phyloP scores from a whole-genome alignment of 2,113 vertebrate genomes.

The Probosciger aterrimus region DNA sequence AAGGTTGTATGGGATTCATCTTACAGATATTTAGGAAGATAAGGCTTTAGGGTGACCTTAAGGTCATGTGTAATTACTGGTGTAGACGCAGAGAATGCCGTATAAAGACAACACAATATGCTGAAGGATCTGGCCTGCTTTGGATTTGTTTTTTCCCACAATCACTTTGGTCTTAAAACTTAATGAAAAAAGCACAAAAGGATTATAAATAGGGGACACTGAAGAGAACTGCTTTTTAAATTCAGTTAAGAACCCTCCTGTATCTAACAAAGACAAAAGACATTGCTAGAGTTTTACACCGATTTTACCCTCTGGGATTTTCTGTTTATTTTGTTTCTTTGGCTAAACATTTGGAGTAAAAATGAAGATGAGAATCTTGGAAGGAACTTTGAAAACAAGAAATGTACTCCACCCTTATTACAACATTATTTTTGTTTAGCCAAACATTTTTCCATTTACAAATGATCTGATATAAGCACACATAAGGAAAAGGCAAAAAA shows the following conservation, averaged over 20 bases:
- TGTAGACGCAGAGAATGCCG: background rate
- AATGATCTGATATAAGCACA: slow-evolving; percentile 39
- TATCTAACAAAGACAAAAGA: background rate
- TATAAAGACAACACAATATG: accelerated
- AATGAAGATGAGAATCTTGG: slow-evolving; percentile 62
- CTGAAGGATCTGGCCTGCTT: background rate
- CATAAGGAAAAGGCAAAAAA: slow-evolving; percentile 17
- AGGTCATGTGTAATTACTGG: background rate
- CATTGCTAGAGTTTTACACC: slow-evolving; percentile 20
- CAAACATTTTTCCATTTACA: slow-evolving; percentile 45
- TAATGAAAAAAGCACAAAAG: background rate
- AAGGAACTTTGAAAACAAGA: slow-evolving; percentile 59
- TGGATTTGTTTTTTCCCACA: background rate
- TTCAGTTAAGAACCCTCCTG: background rate
- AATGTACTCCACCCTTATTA: slow-evolving; percentile 62
- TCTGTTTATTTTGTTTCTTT: slow-evolving; percentile 65
- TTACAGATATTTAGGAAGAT: background rate
- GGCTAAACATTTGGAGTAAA: slow-evolving; percentile 60
- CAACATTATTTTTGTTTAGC: slow-evolving; percentile 58
- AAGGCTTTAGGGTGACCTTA: background rate
- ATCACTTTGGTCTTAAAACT: background rate
- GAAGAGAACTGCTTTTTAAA: background rate
- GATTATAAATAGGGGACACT: background rate
- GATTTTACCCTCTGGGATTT: slow-evolving; percentile 5
- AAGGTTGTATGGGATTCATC: accelerated